Conservation (phyloP, 2,888 invertebrate species). For the Callosobruchus maculatus region DNA sequence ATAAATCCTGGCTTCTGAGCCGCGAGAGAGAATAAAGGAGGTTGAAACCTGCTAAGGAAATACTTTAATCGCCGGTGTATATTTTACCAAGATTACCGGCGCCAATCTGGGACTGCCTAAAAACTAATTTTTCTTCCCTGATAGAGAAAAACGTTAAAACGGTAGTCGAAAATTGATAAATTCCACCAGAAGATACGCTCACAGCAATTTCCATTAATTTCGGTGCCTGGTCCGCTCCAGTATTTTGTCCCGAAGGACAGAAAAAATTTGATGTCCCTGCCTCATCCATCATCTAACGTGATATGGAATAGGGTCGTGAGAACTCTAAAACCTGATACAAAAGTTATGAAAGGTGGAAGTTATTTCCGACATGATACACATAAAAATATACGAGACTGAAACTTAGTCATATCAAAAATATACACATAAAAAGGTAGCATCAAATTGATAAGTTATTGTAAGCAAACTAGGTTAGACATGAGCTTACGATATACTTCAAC, state of each 20-base stretch:
- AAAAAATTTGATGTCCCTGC: not conserved
- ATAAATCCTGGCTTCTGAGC: not conserved
- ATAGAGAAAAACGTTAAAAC: not conserved
- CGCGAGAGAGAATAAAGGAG: not conserved
- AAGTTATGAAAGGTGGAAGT: not conserved
- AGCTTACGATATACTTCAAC: too few species aligned
- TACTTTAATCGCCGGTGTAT: not conserved
- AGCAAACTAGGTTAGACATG: too few species aligned
- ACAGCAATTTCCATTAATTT: not conserved
- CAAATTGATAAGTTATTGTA: too few species aligned
- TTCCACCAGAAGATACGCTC: not conserved
- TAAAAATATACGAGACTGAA: too few species aligned
- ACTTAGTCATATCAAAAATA: too few species aligned
- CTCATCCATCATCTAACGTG: not conserved
- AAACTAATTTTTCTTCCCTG: not conserved
- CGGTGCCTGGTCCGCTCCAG: not conserved
- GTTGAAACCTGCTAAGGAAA: not conserved
- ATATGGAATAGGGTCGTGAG: not conserved
- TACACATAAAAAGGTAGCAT: too few species aligned
- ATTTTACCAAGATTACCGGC: not conserved
- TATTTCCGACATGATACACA: not conserved
- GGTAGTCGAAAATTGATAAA: not conserved
- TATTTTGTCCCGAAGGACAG: not conserved
- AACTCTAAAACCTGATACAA: not conserved
- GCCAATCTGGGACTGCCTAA: not conserved